Conservation (phyloP, 2,888 invertebrate genomes). For the Pyrrhia umbra region DNA sequence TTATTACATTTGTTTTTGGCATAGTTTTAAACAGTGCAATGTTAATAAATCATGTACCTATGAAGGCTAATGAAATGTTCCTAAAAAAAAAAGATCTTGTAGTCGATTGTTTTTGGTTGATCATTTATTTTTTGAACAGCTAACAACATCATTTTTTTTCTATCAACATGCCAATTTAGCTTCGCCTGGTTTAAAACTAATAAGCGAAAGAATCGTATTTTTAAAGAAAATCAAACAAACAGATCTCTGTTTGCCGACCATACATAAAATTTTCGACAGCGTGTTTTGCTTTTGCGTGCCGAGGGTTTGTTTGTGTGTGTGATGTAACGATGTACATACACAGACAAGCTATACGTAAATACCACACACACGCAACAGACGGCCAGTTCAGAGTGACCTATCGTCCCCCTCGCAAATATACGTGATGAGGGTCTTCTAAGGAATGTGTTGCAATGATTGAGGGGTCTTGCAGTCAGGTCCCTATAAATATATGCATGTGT, state of each 20-base stretch:
- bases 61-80: too few species aligned
- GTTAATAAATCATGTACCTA: too few species aligned
- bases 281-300: conserved; percentile 86
- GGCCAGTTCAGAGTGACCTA: conserved; percentile 65
- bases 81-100: too few species aligned
- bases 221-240: conserved; percentile 60
- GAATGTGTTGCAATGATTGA: background rate
- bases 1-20: too few species aligned
- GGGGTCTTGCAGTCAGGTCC: conserved; percentile 53
- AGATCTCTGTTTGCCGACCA: conserved; percentile 66
- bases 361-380: conserved; percentile 66
- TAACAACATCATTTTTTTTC: conserved; percentile 38
- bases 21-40: too few species aligned
- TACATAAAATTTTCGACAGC: conserved; percentile 82
- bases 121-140: conserved; percentile 35
- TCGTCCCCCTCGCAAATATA: conserved; percentile 28
- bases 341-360: conserved; percentile 71
- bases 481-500: conserved; percentile 68
- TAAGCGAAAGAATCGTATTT: conserved; percentile 53
- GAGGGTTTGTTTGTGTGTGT: conserved; percentile 70
- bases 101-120: conserved; percentile 10
- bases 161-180: conserved; percentile 39
- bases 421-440: background rate
- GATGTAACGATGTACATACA: conserved; percentile 73
- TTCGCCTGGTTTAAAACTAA: conserved; percentile 28